Evolutionary conservation across 2,113 vertebrate species (phyloP).

Genomic region (Daphoenositta chrysoptera): DNA sequence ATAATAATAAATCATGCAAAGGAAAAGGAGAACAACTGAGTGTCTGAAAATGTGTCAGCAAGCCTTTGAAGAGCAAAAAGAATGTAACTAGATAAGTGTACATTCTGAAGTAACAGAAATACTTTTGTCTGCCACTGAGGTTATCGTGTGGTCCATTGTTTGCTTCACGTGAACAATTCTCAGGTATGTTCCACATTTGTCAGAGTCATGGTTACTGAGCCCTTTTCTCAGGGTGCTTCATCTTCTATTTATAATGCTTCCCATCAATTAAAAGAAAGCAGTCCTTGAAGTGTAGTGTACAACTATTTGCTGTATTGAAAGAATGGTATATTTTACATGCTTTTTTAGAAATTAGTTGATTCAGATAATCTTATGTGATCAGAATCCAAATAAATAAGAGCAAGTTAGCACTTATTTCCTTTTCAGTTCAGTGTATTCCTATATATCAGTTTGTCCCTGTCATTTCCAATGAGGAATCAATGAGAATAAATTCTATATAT

Average conservation of each 20-base stretch:
- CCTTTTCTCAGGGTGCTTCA: background rate
- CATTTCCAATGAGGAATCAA: background rate
- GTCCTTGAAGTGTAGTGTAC: background rate
- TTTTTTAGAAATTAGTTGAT: background rate
- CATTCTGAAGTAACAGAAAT: background rate
- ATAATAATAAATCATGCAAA: background rate
- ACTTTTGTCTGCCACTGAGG: background rate
- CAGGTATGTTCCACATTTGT: background rate
- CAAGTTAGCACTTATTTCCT: background rate
- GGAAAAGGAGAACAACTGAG: background rate
- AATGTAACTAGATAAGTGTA: background rate
- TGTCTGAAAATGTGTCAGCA: background rate
- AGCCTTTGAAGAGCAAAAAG: background rate
- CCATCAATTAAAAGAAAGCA: conserved; percentile 11
- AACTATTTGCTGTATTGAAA: background rate
- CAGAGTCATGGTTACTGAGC: conserved; percentile 8
- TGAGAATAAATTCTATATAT: background rate
- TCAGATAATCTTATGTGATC: background rate
- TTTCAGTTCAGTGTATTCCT: background rate
- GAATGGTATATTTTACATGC: background rate
- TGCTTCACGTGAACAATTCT: background rate
- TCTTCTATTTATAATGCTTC: background rate
- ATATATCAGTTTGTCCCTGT: background rate
- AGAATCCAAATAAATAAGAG: background rate
- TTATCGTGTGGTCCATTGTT: background rate